A percentile compares a stretch with the other conserved stretches of the same genome.
These are phyloP conservation scores for Drosophila aff. DNA, from an alignment of 1,140 invertebrate species.

Conservation along the genomic window DNA sequence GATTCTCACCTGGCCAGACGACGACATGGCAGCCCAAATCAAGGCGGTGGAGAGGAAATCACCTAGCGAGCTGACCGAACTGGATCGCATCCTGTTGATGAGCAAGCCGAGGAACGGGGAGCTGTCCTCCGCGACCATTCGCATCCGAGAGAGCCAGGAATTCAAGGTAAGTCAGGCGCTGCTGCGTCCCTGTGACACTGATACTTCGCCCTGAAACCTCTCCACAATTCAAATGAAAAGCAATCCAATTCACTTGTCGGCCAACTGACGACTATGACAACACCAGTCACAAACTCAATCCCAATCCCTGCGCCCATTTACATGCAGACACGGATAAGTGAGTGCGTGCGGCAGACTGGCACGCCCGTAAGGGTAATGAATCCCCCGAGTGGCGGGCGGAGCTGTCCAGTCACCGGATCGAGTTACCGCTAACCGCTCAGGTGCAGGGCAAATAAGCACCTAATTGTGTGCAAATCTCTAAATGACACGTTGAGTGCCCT, in stretches of 20 bases:
- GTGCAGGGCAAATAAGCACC: constrained; percentile 55
- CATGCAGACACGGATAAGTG: constrained; percentile 7
- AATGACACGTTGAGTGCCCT: constrained; percentile 55
- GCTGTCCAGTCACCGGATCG: constrained; percentile 25
- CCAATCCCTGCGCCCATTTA: constrained; percentile 22
- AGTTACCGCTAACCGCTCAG: constrained; percentile 34
- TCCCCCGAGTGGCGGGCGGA: constrained; percentile 8
- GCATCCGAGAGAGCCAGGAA: constrained; percentile 98
- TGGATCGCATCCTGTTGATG: constrained; percentile 95
- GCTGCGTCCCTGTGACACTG: background rate
- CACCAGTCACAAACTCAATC: constrained; percentile 7
- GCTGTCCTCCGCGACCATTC: constrained; percentile 92
- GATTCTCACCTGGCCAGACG: constrained; percentile 51
- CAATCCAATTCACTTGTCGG: constrained; percentile 44
- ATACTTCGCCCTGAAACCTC: background rate
- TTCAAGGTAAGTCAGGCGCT: constrained; percentile 92
- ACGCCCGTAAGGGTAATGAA: constrained; percentile 27
- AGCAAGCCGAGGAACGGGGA: constrained; percentile 96
- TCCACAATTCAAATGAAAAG: constrained; percentile 35
- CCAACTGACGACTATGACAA: constrained; percentile 19
- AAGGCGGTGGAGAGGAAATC: constrained; percentile 87
- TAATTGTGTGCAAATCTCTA: constrained; percentile 73
- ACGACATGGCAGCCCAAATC: constrained; percentile 80
- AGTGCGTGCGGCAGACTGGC: constrained; percentile 15
- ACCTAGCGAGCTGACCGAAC: constrained; percentile 88